Evolutionary conservation across 92 coral and sea anemone genomes (phyloP).

Genomic region (Zoanthus sociatus): DNA sequence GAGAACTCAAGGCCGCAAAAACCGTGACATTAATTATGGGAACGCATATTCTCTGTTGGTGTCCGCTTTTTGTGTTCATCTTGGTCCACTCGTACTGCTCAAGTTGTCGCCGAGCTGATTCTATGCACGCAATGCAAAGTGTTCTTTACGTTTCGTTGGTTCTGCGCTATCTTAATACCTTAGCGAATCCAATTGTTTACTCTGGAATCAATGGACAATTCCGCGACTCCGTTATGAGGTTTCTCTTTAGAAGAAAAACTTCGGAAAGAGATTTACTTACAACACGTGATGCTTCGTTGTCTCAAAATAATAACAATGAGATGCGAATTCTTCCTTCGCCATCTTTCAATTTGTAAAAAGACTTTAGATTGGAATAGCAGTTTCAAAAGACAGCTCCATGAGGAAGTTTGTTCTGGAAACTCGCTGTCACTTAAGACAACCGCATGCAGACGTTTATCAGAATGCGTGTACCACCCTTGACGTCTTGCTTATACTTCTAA

Average conservation of each 20-base stretch:
- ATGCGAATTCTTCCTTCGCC: slow-evolving; percentile 6
- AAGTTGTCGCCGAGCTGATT: slow-evolving; percentile 36
- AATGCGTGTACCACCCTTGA: too few relatives aligned
- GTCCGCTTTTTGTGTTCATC: slow-evolving; percentile 79
- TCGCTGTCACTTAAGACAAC: too few relatives aligned
- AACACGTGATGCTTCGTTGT: slow-evolving; percentile 20
- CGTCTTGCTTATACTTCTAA: too few relatives aligned
- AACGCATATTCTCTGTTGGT: slow-evolving; percentile 88
- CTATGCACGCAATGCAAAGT: background rate
- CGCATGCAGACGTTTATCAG: too few relatives aligned
- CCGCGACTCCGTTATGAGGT: slow-evolving; percentile 76
- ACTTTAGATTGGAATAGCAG: background rate
- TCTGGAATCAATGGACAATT: slow-evolving; percentile 90
- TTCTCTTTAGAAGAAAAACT: slow-evolving; percentile 24
- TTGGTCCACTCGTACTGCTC: slow-evolving; percentile 70
- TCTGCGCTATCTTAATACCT: slow-evolving; percentile 77
- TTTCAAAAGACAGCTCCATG: background rate
- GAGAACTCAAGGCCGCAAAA: slow-evolving; percentile 94
- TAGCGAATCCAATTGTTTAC: slow-evolving; percentile 90
- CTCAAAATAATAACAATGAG: slow-evolving; percentile 23
- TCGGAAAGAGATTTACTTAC: slow-evolving; percentile 23
- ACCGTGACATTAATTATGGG: slow-evolving; percentile 92
- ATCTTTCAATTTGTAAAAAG: slow-evolving; percentile 7
- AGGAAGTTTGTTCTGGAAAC: too few relatives aligned
- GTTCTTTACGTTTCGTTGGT: slow-evolving; percentile 65